These are phyloP conservation scores for Ptychochromis oligacanthus DNA, from an alignment of 2,113 vertebrate genomes.

Conservation along the genomic window DNA sequence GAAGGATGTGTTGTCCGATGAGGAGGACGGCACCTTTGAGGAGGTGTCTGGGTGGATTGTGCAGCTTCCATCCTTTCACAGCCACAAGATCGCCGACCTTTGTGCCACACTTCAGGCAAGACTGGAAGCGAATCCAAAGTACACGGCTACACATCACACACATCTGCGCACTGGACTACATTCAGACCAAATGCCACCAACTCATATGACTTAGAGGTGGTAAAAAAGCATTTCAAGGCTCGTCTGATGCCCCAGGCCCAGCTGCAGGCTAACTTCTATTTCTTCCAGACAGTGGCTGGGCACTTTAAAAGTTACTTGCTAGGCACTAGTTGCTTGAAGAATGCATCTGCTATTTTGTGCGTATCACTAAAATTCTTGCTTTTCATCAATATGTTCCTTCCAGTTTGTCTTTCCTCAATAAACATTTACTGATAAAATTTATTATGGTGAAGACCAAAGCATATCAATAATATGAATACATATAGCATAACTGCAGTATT, in stretches of 20 bases:
- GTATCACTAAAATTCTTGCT: too few relatives aligned
- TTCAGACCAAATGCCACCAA: slow-evolving; percentile 14
- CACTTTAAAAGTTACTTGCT: neutral
- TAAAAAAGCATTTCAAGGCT: neutral
- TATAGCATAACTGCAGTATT: neutral
- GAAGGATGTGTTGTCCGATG: neutral
- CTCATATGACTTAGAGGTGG: neutral
- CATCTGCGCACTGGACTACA: neutral
- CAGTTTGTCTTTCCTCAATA: too few relatives aligned
- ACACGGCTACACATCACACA: neutral
- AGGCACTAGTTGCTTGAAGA: neutral
- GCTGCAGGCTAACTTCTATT: neutral
- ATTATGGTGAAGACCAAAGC: too few relatives aligned
- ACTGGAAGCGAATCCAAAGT: neutral
- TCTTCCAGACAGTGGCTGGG: neutral
- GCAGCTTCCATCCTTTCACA: neutral
- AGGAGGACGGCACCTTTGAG: neutral
- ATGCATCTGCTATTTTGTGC: too few relatives aligned
- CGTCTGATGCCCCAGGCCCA: neutral
- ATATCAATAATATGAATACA: neutral
- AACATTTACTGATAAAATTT: too few relatives aligned
- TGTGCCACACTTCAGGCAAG: neutral
- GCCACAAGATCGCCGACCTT: neutral
- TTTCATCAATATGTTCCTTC: too few relatives aligned
- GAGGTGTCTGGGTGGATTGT: neutral